These are phyloP conservation scores for Narcine bancroftii DNA, from an alignment of 2,113 vertebrate species.

Conservation along the genomic window DNA sequence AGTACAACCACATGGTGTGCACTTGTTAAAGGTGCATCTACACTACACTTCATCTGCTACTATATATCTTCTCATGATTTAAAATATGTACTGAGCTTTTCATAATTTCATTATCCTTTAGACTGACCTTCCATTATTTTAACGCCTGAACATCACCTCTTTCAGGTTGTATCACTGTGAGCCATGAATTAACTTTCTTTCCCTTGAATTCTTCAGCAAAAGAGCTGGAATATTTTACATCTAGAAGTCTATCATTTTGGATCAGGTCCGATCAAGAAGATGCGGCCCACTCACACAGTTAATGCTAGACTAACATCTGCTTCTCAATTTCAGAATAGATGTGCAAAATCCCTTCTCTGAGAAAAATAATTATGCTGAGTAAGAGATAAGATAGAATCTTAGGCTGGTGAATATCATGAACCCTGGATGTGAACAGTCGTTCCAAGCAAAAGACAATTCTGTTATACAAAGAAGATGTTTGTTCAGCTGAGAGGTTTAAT, in stretches of 20 bases:
- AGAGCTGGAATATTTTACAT: neutral
- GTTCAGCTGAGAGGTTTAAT: neutral
- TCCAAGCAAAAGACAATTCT: neutral
- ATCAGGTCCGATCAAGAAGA: neutral
- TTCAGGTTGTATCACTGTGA: neutral
- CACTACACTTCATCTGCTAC: too few species aligned
- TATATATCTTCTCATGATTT: too few species aligned
- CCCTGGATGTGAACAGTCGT: neutral
- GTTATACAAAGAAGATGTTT: neutral
- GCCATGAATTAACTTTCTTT: neutral
- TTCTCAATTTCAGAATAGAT: neutral
- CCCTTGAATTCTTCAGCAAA: neutral
- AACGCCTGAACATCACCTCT: too few species aligned
- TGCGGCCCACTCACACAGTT: neutral
- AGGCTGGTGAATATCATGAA: neutral
- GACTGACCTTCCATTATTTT: too few species aligned
- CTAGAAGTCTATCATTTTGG: neutral
- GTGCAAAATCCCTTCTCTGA: neutral
- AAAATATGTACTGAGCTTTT: too few species aligned
- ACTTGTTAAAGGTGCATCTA: too few species aligned
- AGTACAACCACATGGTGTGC: too few species aligned
- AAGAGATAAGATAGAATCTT: neutral
- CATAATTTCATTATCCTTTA: too few species aligned
- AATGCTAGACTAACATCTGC: neutral
- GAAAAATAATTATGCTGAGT: neutral